These are phyloP conservation scores for Penaeus japonicus DNA, from an alignment of 1,140 invertebrate genomes.

Conservation along the genomic window DNA sequence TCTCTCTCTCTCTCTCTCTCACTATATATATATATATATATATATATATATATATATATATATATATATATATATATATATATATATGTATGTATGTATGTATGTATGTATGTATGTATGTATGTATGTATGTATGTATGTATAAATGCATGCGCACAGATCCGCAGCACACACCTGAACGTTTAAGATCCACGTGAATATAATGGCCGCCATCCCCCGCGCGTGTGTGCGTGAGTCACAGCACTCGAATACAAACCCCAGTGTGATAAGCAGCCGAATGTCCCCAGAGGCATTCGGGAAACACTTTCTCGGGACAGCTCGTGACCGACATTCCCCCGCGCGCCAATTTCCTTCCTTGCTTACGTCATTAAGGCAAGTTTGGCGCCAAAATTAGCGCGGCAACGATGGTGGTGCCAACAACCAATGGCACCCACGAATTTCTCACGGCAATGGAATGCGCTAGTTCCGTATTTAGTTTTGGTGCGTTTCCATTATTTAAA, in stretches of 20 bases:
- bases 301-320: constrained; percentile 20
- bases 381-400: constrained; percentile 25
- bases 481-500: no score
- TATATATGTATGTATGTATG: not conserved
- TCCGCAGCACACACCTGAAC: no score
- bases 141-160: not conserved
- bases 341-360: constrained; percentile 38
- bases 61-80: not conserved
- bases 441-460: constrained; percentile 13
- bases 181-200: not conserved
- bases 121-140: not conserved
- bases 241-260: not conserved
- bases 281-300: not conserved
- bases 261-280: not conserved
- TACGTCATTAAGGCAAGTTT: constrained; percentile 24
- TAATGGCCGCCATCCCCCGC: not conserved
- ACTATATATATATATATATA: not conserved
- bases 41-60: not conserved
- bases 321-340: constrained; percentile 23
- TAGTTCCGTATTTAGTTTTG: not conserved
- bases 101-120: not conserved
- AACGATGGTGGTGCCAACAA: not conserved
- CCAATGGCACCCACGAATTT: not conserved
- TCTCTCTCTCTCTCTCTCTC: no score
- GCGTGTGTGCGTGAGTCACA: not conserved